phyloP scores from a whole-genome alignment of 2,113 vertebrate species.

The Diphyllodes magnificus region DNA sequence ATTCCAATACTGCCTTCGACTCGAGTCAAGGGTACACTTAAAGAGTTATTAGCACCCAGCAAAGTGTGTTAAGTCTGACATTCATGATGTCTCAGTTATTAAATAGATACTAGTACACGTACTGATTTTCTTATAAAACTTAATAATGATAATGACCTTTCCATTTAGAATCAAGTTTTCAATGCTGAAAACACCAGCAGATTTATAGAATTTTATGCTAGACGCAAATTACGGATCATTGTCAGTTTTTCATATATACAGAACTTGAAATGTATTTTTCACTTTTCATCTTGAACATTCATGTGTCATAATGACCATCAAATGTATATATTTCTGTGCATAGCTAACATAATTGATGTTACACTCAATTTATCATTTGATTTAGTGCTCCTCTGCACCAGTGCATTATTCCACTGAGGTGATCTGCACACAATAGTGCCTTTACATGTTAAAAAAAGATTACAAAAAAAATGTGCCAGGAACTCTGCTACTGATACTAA shows the following conservation, averaged over 20 bases:
- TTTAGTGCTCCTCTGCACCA: conserved; percentile 59
- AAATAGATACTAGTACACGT: conserved; percentile 72
- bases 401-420: conserved; percentile 56
- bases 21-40: conserved; percentile 73
- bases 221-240: conserved; percentile 52
- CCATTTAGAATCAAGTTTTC: conserved; percentile 70
- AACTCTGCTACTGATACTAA: conserved; percentile 23
- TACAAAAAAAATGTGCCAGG: neutral
- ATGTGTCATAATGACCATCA: conserved; percentile 54
- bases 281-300: conserved; percentile 51
- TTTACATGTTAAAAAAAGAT: conserved; percentile 32
- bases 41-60: conserved; percentile 74
- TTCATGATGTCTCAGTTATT: conserved; percentile 78
- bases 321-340: conserved; percentile 71
- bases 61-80: conserved; percentile 77
- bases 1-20: conserved; percentile 70
- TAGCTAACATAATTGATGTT: conserved; percentile 70
- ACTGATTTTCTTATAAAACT: conserved; percentile 79
- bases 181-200: conserved; percentile 67
- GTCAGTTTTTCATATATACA: conserved; percentile 58
- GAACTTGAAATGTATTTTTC: conserved; percentile 64
- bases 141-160: conserved; percentile 80
- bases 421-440: conserved; percentile 37
- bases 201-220: conserved; percentile 70
- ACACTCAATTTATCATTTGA: conserved; percentile 72